These are phyloP conservation scores for Carcina quercana DNA, from an alignment of 2,888 invertebrate species.

Conservation along the genomic window DNA sequence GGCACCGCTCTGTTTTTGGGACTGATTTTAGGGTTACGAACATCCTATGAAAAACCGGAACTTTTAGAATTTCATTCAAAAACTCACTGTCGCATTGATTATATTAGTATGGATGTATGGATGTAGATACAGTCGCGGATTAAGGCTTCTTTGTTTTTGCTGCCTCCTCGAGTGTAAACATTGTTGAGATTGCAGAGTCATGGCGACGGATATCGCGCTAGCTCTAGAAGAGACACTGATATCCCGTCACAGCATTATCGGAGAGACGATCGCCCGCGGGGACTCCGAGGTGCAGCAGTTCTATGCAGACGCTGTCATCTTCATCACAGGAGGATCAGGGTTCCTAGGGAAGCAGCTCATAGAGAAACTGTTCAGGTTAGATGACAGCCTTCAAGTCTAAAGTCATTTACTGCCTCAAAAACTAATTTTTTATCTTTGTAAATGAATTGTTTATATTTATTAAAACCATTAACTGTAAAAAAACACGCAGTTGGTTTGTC, in stretches of 20 bases:
- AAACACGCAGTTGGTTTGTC: not conserved
- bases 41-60: no score
- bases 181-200: no score
- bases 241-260: slow-evolving; percentile 16
- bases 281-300: slow-evolving; percentile 26
- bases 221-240: not conserved
- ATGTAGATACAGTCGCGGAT: no score
- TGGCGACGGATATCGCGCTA: not conserved
- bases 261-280: slow-evolving; percentile 16
- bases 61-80: no score
- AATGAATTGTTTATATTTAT: not conserved
- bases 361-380: slow-evolving; percentile 79
- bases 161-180: no score
- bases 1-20: no score
- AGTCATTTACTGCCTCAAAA: not conserved
- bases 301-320: slow-evolving; percentile 47
- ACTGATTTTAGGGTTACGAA: no score
- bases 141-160: no score
- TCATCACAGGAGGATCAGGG: slow-evolving; percentile 92
- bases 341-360: slow-evolving; percentile 94
- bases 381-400: not conserved
- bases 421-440: not conserved
- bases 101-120: no score
- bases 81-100: no score
- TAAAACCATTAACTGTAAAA: not conserved